These are phyloP conservation scores for Calliopum simillimum DNA, from an alignment of 2,888 invertebrate genomes.

Conservation along the genomic window DNA sequence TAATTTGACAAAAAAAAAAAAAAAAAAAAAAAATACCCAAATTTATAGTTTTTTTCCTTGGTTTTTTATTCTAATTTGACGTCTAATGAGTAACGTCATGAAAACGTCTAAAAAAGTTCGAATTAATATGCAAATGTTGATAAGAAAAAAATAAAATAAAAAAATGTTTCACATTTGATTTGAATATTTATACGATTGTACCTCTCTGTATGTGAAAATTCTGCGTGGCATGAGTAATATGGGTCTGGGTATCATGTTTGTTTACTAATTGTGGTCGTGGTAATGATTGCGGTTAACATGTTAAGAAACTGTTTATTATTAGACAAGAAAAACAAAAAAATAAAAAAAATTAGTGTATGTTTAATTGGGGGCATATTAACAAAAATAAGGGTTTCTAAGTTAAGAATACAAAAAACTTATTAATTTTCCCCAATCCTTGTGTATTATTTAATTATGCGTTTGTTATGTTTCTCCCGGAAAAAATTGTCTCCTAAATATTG, in stretches of 20 bases:
- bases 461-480: too few relatives aligned
- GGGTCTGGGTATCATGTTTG: background rate
- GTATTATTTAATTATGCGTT: too few relatives aligned
- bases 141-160: background rate
- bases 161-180: background rate
- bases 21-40: too few relatives aligned
- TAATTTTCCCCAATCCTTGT: too few relatives aligned
- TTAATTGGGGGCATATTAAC: too few relatives aligned
- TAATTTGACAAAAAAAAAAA: conserved; percentile 2
- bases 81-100: conserved; percentile 25
- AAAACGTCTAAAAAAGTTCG: background rate
- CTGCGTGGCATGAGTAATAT: too few relatives aligned
- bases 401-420: too few relatives aligned
- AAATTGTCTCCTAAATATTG: too few relatives aligned
- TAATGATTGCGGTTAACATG: conserved; percentile 3
- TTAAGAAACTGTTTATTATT: conserved; percentile 5
- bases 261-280: conserved; percentile 1
- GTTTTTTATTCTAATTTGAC: conserved; percentile 22
- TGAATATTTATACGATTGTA: background rate
- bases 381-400: too few relatives aligned
- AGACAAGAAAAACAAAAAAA: background rate
- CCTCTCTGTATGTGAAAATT: background rate
- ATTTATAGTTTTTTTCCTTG: background rate
- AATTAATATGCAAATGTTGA: conserved; percentile 22
- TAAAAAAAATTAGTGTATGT: too few relatives aligned